Evolutionary conservation across 2,888 invertebrate species (phyloP), one percentile per base, ranked within the genome.

Genomic region (Microplitis manilae): DNA sequence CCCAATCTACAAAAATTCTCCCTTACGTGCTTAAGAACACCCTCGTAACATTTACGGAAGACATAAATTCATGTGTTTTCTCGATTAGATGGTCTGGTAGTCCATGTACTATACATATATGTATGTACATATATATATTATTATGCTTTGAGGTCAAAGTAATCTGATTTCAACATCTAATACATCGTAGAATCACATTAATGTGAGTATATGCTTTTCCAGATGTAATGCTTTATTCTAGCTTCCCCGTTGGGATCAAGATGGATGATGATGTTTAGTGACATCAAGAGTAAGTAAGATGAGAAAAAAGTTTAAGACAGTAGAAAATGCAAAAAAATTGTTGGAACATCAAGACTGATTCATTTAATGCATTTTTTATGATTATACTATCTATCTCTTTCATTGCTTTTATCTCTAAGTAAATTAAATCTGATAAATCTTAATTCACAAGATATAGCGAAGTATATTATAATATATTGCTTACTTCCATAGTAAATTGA

Each of bases 141-240:
- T 67, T 30, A 5, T 39, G 59, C 59, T 68, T 20, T n/a, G 69
- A 68, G 41, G 50, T 73, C 68, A 9, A 77, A 73, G 81, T 82
- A 85, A 86, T 86, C 85, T 83, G 79, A 71, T 83, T 84, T 82
- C 80, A 79, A 84, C 82, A 84, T 86, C 84, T 82, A 79, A 75
- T 76, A 77, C 80, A 80, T 83, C 15, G 68, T 41, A 65, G 65
- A 71, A 65, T 77, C 50, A 67, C 77, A 13, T 62, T 20, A 72
- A 41, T 40, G 73, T 72, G 50, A 62, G 67, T 62, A 81, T 79
- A 76, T 82, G 77, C 76, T 84, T 85, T 83, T 81, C 82, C 82
- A 83, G 82, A 85, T 83, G 83, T 72, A 71, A 79, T 78, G 79
- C 61, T 78, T 77, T 68, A 30, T 61, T 62, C 20, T 71, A 13